Conservation (phyloP, 2,797 vertebrate genomes). For the Rhynchonycteris naso region DNA sequence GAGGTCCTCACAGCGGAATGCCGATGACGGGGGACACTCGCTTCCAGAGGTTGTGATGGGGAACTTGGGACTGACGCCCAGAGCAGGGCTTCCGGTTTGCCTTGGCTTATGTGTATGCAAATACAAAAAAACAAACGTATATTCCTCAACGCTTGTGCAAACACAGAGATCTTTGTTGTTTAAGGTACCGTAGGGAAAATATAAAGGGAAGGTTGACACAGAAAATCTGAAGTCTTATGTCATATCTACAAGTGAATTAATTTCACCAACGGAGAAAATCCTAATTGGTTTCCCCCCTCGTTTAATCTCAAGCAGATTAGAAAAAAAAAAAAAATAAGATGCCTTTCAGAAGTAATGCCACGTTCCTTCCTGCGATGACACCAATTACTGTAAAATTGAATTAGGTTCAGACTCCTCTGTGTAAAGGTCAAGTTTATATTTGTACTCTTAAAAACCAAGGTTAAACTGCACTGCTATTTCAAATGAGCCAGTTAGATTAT, state of each 20-base stretch:
- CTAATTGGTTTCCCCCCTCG: background rate
- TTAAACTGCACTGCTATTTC: background rate
- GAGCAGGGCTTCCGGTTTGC: too few relatives aligned
- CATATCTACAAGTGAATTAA: background rate
- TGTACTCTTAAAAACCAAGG: background rate
- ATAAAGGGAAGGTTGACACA: background rate
- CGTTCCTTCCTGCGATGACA: background rate
- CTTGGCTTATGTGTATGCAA: background rate
- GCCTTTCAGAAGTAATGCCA: background rate
- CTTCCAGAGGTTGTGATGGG: background rate
- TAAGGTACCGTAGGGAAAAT: background rate
- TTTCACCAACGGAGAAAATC: conserved; percentile 1
- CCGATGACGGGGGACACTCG: rapidly evolving
- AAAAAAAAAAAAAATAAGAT: background rate
- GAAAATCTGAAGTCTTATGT: background rate
- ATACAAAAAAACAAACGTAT: background rate
- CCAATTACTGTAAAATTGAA: background rate
- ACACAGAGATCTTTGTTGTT: background rate
- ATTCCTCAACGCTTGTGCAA: rapidly evolving
- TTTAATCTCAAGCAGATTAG: background rate
- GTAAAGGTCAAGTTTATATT: background rate
- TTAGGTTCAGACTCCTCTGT: background rate
- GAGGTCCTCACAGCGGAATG: rapidly evolving
- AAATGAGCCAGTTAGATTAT: background rate
- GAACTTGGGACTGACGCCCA: background rate